These are phyloP conservation scores for Embiotoca jacksoni DNA, from an alignment of 2,113 vertebrate genomes.

Conservation along the genomic window DNA sequence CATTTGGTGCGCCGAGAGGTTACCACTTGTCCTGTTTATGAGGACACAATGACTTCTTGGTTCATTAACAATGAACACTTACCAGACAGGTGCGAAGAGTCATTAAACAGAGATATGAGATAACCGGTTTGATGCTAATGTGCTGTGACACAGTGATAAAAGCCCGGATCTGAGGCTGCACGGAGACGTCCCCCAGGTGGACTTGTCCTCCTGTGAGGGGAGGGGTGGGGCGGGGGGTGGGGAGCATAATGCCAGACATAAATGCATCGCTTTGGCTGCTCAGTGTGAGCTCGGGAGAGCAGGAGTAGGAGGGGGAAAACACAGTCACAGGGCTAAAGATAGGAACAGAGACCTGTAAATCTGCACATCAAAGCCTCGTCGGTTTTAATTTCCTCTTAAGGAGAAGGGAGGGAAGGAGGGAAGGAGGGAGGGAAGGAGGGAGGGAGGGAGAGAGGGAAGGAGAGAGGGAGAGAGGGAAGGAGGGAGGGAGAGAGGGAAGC, in stretches of 20 bases:
- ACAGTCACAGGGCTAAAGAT: constrained; percentile 53
- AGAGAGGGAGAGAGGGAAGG: constrained; percentile 10
- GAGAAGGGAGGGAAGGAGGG: constrained; percentile 14
- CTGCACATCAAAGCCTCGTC: constrained; percentile 67
- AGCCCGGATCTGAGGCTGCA: constrained; percentile 15
- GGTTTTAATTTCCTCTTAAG: constrained; percentile 57
- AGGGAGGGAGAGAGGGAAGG: too few species aligned
- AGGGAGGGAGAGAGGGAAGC: not conserved
- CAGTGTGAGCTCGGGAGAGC: constrained; percentile 22
- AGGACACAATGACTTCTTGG: constrained; percentile 52
- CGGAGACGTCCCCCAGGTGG: constrained; percentile 36
- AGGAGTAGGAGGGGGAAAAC: constrained; percentile 28
- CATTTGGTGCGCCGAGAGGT: constrained; percentile 54
- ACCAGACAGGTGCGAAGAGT: constrained; percentile 60
- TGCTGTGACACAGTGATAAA: constrained; percentile 31
- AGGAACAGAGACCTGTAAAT: constrained; percentile 62
- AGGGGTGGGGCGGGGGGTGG: not conserved
- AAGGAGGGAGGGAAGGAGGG: too few species aligned
- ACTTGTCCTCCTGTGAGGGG: not conserved
- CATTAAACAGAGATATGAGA: constrained; percentile 45
- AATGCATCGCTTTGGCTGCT: constrained; percentile 18
- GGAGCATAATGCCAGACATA: constrained; percentile 33
- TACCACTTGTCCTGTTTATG: constrained; percentile 32
- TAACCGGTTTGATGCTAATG: constrained; percentile 37
- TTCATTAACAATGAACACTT: constrained; percentile 50